These are phyloP conservation scores for Anabas testudineus DNA, from an alignment of 2,797 vertebrate species.

Conservation along the genomic window DNA sequence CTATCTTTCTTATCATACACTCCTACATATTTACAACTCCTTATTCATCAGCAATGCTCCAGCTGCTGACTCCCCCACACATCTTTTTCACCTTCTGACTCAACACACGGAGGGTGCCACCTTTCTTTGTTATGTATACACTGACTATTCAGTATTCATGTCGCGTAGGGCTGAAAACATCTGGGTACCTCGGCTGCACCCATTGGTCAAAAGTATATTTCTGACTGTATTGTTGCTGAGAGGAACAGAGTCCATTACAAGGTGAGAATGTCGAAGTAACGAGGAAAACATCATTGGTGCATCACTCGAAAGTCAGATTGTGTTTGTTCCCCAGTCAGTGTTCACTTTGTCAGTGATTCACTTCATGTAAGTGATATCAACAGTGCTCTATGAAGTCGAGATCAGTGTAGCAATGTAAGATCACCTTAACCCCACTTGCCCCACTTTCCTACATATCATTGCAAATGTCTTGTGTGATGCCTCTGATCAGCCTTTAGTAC, in stretches of 20 bases:
- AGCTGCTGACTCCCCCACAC: constrained; percentile 25
- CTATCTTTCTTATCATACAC: constrained; percentile 21
- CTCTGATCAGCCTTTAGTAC: constrained; percentile 36
- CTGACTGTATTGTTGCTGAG: constrained; percentile 38
- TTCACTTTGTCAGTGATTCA: constrained; percentile 31
- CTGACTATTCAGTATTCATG: constrained; percentile 65
- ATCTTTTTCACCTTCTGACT: constrained; percentile 14
- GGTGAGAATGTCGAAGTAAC: constrained; percentile 45
- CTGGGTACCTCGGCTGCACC: constrained; percentile 56
- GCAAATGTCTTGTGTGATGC: constrained; percentile 34
- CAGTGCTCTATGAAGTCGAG: constrained; percentile 20
- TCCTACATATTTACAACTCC: constrained; percentile 35
- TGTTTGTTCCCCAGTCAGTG: constrained; percentile 10
- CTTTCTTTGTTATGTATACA: constrained; percentile 7
- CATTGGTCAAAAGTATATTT: constrained; percentile 1
- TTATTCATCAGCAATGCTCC: constrained; percentile 33
- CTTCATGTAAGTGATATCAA: constrained; percentile 69
- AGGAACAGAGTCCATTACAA: constrained; percentile 20
- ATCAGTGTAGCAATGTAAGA: constrained; percentile 31
- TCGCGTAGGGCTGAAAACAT: constrained; percentile 45
- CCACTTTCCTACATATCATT: constrained; percentile 22
- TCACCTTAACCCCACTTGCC: constrained; percentile 50
- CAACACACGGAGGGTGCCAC: constrained; percentile 46
- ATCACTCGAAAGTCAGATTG: constrained; percentile 20
- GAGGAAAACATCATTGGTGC: constrained; percentile 32